Conservation (phyloP, 2,888 invertebrate species). For the Stenolophus ochropezus region DNA sequence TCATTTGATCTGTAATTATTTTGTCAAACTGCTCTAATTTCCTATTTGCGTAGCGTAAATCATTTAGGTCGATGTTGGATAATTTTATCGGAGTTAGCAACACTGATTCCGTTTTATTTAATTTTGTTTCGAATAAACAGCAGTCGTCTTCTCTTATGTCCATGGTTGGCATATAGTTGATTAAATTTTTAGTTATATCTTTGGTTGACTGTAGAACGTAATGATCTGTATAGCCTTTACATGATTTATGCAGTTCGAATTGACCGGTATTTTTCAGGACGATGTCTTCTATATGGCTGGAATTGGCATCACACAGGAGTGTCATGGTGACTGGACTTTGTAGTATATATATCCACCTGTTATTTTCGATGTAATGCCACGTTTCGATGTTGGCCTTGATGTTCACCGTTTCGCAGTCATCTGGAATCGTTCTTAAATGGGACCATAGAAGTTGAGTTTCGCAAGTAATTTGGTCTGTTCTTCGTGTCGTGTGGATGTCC, state of each 20-base stretch:
- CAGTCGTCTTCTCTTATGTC: constrained; percentile 47
- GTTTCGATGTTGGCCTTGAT: constrained; percentile 60
- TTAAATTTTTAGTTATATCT: constrained; percentile 21
- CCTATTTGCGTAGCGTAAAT: too few species aligned
- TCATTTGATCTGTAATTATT: constrained; percentile 59
- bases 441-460: constrained; percentile 57
- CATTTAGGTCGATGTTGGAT: constrained; percentile 61
- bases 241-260: constrained; percentile 22
- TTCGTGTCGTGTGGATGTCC: constrained; percentile 25
- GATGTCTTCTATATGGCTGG: constrained; percentile 60
- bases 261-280: constrained; percentile 54
- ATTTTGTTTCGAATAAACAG: constrained; percentile 44
- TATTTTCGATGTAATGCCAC: constrained; percentile 58
- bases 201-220: constrained; percentile 48
- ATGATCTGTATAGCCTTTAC: constrained; percentile 59
- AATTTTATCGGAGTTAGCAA: constrained; percentile 59
- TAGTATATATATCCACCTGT: constrained; percentile 61
- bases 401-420: constrained; percentile 55
- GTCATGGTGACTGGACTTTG: constrained; percentile 60
- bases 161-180: constrained; percentile 4
- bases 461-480: constrained; percentile 45
- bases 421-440: neutral
- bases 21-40: constrained; percentile 62
- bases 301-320: constrained; percentile 36
- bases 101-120: constrained; percentile 42